Conservation (phyloP, 2,113 vertebrate species). For the Grantiella picta region DNA sequence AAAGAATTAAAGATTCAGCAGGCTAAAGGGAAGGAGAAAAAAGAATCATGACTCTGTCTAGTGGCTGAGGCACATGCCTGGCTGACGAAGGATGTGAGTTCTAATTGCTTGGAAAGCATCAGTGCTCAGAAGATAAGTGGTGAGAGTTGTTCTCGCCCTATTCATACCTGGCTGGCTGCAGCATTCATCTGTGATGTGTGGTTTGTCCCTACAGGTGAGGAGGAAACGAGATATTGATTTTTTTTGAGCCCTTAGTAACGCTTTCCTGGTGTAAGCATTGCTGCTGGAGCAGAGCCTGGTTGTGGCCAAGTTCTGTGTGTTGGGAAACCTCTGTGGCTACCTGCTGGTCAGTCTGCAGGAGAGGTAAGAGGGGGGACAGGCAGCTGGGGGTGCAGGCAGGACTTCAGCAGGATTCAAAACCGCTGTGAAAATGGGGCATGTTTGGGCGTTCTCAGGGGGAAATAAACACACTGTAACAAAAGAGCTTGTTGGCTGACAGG, state of each 20-base stretch:
- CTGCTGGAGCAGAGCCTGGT: not conserved
- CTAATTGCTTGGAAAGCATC: not conserved
- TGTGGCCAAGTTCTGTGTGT: not conserved
- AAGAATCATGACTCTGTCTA: constrained; percentile 17
- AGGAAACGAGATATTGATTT: not conserved
- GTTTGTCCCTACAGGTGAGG: not conserved
- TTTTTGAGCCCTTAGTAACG: not conserved
- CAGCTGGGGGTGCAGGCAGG: not conserved
- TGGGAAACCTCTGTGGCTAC: not conserved
- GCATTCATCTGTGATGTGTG: not conserved
- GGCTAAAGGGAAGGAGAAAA: not conserved
- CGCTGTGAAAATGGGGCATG: not conserved
- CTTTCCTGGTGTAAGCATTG: not conserved
- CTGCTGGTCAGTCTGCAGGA: not conserved
- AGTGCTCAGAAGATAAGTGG: not conserved
- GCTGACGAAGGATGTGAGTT: not conserved
- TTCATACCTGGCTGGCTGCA: not conserved
- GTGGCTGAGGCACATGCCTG: not conserved
- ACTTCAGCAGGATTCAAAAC: not conserved
- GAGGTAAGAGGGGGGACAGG: not conserved
- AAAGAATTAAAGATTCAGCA: constrained; percentile 62
- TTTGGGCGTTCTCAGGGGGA: not conserved
- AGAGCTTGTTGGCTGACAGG: not conserved
- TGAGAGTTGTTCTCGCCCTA: not conserved
- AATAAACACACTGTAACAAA: not conserved